A percentile compares a stretch with the other conserved stretches of the same genome.
phyloP scores from a whole-genome alignment of 1,140 invertebrate genomes.

The Dendroctonus ponderosae region DNA sequence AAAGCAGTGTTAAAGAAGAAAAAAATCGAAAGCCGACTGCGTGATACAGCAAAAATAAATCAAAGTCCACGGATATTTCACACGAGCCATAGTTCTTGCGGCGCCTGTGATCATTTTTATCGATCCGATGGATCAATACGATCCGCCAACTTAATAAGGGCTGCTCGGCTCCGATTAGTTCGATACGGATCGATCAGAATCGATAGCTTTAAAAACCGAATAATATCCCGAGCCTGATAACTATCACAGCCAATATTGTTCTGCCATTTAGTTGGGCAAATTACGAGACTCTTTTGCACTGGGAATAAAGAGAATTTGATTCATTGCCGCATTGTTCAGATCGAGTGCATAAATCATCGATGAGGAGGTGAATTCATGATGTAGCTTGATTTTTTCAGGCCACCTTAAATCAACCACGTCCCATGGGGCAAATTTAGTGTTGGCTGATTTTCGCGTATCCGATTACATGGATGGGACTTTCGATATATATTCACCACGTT shows the following conservation, averaged over 20 bases:
- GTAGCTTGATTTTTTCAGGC: background rate
- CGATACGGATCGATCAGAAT: slow-evolving; percentile 39
- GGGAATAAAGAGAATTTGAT: slow-evolving; percentile 1
- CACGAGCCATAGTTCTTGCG: slow-evolving; percentile 22
- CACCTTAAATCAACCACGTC: background rate
- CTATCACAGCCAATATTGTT: slow-evolving; percentile 7
- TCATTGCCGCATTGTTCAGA: slow-evolving; percentile 8
- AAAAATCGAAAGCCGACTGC: background rate
- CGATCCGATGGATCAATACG: slow-evolving; percentile 30
- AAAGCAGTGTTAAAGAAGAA: background rate
- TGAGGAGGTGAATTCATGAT: background rate
- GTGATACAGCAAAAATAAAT: slow-evolving; percentile 25
- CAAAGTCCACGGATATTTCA: slow-evolving; percentile 33
- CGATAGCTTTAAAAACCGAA: slow-evolving; percentile 33
- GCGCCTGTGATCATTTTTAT: slow-evolving; percentile 41
- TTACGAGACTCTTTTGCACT: slow-evolving; percentile 6
- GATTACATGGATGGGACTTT: background rate
- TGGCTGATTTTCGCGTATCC: background rate
- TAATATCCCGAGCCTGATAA: slow-evolving; percentile 4
- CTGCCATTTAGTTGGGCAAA: slow-evolving; percentile 8
- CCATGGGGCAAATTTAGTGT: background rate
- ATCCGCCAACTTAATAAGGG: slow-evolving; percentile 41
- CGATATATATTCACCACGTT: background rate
- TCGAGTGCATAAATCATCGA: background rate
- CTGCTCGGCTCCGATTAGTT: slow-evolving; percentile 33